Base-by-base conservation (phyloP, 2,113 vertebrate species). In the Eubucco bourcierii region DNA sequence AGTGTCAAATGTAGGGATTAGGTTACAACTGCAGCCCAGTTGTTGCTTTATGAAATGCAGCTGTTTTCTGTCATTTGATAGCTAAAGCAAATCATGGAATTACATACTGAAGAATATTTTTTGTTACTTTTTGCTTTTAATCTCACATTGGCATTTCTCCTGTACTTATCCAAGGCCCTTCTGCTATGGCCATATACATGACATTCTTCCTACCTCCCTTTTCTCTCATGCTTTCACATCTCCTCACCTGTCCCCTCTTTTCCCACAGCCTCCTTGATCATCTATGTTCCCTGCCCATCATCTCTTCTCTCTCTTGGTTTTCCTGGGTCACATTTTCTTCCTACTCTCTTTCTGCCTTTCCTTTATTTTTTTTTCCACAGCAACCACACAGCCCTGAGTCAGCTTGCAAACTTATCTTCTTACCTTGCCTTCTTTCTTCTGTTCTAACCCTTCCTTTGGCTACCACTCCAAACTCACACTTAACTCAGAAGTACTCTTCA, bases 31-130 rank as follows among this genome's bases (percentile, higher is more conserved):
- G 65, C 79, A 91, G 87, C 63, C 92, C 95, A 96, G 92, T 97
- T 97, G 95, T 94, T 96, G 50, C 90, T 95, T 97, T 95, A 95
- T 92, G 94, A 94, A 97, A 95, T 81, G 96, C 97, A 98, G 97
- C 97, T 98, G 97, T 94, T 97, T 97, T 97, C 80, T 97, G 96
- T 94, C 84, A 96, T 84, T 95, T 94, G 95, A 98, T 97, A 97
- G 76, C 95, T 97, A 97, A 95, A 93, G 76, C 94, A 12, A 96
- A 96, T 93, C 88, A 96, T 2, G 47, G 91, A 94, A 97, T 93
- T 88, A 96, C 97, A 96, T 90, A 53, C 82, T 59, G 81, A 95
- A 77, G 74, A 91, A 90, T 90, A 94, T 68, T 86, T 96, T 91
- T 80, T 67, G 59, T 75, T 93, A 78, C 73, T 91, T 91, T 88